Conservation (phyloP, 2,113 vertebrate genomes). For the Camelus bactrianus region DNA sequence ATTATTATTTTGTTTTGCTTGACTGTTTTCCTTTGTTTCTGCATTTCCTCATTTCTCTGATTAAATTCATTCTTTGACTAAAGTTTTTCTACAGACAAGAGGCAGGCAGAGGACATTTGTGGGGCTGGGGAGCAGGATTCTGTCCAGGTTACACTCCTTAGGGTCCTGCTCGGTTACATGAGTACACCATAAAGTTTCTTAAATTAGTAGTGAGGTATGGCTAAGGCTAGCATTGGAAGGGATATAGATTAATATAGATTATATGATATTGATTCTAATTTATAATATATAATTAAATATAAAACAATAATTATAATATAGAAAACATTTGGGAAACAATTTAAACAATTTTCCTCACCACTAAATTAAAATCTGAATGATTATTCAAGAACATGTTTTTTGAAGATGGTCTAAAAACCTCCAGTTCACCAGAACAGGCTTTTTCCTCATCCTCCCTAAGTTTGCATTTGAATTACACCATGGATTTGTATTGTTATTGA, state of each 20-base stretch:
- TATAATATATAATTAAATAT: not conserved
- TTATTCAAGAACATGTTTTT: not conserved
- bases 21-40: no score
- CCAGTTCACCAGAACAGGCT: not conserved
- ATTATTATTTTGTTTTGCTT: no score
- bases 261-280: not conserved
- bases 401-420: not conserved
- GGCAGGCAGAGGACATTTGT: no score
- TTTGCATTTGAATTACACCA: not conserved
- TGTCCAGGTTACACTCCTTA: no score
- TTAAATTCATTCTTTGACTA: no score
- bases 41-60: no score
- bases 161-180: no score
- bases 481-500: not conserved
- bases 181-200: not conserved
- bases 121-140: no score
- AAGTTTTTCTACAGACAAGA: no score
- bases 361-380: not conserved
- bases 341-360: not conserved
- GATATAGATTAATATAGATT: not conserved
- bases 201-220: not conserved
- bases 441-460: not conserved
- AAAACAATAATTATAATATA: not conserved
- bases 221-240: not conserved
- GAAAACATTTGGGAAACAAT: not conserved